Evolutionary conservation across 2,797 vertebrate genomes (phyloP).

Genomic region (Myotis pilosus): DNA sequence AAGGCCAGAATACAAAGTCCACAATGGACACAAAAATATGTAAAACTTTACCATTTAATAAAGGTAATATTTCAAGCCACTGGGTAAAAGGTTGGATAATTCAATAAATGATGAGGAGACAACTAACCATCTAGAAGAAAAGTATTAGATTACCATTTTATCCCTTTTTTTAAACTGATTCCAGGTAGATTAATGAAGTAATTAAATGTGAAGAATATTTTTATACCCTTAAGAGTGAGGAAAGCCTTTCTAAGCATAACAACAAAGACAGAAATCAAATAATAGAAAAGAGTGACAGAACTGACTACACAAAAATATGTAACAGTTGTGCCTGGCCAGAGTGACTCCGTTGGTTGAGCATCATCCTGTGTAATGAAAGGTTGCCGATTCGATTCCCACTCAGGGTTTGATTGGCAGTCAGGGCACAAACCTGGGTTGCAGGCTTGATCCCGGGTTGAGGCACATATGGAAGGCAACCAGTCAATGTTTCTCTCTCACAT

Average conservation of each 20-base stretch:
- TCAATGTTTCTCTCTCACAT: too few species aligned
- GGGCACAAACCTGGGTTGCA: too few species aligned
- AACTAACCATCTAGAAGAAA: not conserved
- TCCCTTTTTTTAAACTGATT: not conserved
- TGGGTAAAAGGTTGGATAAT: not conserved
- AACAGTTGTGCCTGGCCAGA: not conserved
- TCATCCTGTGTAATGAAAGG: too few species aligned
- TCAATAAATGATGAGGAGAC: not conserved
- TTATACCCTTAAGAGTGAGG: not conserved
- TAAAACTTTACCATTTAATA: not conserved
- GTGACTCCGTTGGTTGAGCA: too few species aligned
- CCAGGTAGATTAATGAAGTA: not conserved
- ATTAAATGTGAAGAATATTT: constrained; percentile 22
- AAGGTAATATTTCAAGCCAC: not conserved
- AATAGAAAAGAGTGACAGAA: not conserved
- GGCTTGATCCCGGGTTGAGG: too few species aligned
- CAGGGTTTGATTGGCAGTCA: too few species aligned
- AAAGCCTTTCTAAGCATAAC: not conserved
- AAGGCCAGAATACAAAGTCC: not conserved
- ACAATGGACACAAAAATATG: not conserved
- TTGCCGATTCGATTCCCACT: too few species aligned
- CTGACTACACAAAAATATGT: not conserved
- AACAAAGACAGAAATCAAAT: not conserved
- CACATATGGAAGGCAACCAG: too few species aligned
- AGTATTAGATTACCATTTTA: not conserved